These are phyloP conservation scores for Eledona agricola DNA, from an alignment of 2,888 invertebrate species.

Conservation along the genomic window DNA sequence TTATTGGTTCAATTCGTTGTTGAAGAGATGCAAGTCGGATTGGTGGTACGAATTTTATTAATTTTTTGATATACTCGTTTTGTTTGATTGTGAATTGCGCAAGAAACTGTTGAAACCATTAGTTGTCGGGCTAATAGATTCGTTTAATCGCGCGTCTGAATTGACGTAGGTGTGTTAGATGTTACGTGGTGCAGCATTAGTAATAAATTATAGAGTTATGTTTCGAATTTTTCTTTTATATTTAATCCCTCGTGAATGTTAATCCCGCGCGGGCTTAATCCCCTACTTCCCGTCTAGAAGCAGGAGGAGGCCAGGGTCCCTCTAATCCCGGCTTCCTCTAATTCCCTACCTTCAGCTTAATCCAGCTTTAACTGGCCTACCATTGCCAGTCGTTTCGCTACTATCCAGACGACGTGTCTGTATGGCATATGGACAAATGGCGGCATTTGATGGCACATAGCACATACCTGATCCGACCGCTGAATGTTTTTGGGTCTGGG, in stretches of 20 bases:
- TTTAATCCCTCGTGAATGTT: slow-evolving; percentile 61
- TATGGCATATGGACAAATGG: slow-evolving; percentile 49
- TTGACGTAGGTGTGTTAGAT: slow-evolving; percentile 5
- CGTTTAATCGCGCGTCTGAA: too few relatives aligned
- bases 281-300: slow-evolving; percentile 61
- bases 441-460: slow-evolving; percentile 44
- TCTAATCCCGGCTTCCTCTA: slow-evolving; percentile 63
- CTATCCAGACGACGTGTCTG: slow-evolving; percentile 51
- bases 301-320: slow-evolving; percentile 59
- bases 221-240: slow-evolving; percentile 58
- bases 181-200: slow-evolving; percentile 13
- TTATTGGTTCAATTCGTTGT: too few relatives aligned
- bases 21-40: too few relatives aligned
- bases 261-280: slow-evolving; percentile 61
- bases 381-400: slow-evolving; percentile 50
- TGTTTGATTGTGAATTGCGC: too few relatives aligned
- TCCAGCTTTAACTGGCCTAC: slow-evolving; percentile 63
- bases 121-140: neutral
- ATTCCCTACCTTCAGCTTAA: slow-evolving; percentile 64
- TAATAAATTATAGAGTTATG: slow-evolving; percentile 42
- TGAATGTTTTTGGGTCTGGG: slow-evolving; percentile 58
- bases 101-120: too few relatives aligned
- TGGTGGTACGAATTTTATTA: too few relatives aligned
- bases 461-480: slow-evolving; percentile 52
- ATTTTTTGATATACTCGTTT: too few relatives aligned